These are phyloP conservation scores for Caranx ignobilis DNA, from an alignment of 2,113 vertebrate genomes.

Conservation along the genomic window DNA sequence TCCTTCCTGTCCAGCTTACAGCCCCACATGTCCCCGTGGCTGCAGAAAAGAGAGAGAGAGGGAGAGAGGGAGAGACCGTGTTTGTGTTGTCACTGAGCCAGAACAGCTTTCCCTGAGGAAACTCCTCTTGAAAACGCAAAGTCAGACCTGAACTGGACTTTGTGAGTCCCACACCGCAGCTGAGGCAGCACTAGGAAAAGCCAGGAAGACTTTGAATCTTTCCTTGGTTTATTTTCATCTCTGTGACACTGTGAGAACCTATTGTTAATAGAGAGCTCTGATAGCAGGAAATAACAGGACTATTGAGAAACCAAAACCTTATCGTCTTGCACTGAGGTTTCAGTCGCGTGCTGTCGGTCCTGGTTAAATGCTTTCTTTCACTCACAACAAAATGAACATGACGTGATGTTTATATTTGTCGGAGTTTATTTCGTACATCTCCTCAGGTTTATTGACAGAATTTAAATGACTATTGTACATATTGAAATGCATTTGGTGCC, in stretches of 20 bases:
- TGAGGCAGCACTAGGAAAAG: conserved; percentile 63
- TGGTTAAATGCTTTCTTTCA: background rate
- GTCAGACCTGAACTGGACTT: conserved; percentile 62
- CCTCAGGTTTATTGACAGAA: too few relatives aligned
- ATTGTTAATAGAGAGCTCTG: conserved; percentile 47
- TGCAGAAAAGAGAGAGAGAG: conserved; percentile 11
- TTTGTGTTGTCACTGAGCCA: conserved; percentile 71
- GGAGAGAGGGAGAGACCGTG: conserved; percentile 31
- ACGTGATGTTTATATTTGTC: too few relatives aligned
- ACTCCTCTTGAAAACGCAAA: conserved; percentile 69
- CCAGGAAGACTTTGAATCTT: conserved; percentile 49
- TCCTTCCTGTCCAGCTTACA: conserved; percentile 64
- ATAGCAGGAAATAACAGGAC: conserved; percentile 30
- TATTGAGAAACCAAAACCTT: conserved; percentile 12
- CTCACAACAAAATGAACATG: background rate
- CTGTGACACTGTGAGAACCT: conserved; percentile 23
- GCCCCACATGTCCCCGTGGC: conserved; percentile 37
- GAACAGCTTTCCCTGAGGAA: conserved; percentile 72
- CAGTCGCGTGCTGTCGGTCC: background rate
- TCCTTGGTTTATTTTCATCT: conserved; percentile 67
- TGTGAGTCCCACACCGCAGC: conserved; percentile 43
- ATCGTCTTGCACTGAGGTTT: background rate
- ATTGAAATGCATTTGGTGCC: too few relatives aligned
- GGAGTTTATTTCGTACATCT: too few relatives aligned
- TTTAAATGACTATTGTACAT: too few relatives aligned